Evolutionary conservation across 92 coral and sea anemone species (phyloP), one percentile per base, ranked within the genome.

Genomic region (Palythoa grandiflora): DNA sequence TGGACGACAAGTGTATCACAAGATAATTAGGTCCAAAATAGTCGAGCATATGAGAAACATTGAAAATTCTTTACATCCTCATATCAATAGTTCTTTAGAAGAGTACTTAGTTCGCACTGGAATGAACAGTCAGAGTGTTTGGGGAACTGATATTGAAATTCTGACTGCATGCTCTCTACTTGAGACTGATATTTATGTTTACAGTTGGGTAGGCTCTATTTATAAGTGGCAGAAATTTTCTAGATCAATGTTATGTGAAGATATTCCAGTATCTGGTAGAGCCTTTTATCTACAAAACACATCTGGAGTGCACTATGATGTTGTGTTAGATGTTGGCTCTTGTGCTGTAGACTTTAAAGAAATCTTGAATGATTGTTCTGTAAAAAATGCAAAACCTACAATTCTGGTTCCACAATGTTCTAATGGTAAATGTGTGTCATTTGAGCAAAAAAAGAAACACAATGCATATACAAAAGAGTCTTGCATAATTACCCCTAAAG

Each of bases 131-230:
- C 89, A 90, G 53, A 89, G 83, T 68, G 93, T 92, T 71, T 93
- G 96, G 94, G 94, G 96, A 72, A 68, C 96, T 63, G 94, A 93
- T 77, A 83, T 93, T 80, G 94, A 93, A 88, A 88, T 93, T 75
- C 74, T 93, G 39, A 90, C 90, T 37, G 96, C 92, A 36, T 60
- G 92, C 47, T 88, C 84, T 52, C 72, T 75, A 75, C 73, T 92
- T 13, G 68, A 75, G 47, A 86, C 92, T 20, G 85, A 92, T 80
- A 89, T 92, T 71, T 92, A 47, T 90, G 93, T 87, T 16, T 92
- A 90, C 87, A 77, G 86, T 59, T 87, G 85, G 71, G 6, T 75
- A 7, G 68, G 68, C 68, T 61, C 68, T 61, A 20, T 68, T n/a
- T 71, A 61, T 71, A 86, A 60, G 70, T 90, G 87, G 93, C 84